phyloP scores from a whole-genome alignment of 2,888 invertebrate species.

The Lasius fuliginosus region DNA sequence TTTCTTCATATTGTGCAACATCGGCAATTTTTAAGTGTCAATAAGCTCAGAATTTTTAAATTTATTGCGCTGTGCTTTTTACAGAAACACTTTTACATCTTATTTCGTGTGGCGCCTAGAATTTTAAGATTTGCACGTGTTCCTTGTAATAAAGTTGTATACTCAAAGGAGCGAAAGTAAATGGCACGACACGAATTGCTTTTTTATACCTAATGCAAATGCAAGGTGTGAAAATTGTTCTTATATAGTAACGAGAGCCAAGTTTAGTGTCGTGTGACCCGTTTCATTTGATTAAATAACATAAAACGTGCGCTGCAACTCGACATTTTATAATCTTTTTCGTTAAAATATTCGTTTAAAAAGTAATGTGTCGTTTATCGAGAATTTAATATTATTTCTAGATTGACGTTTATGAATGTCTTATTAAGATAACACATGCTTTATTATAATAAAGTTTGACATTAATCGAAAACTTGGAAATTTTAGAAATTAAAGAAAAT shows the following conservation, averaged over 20 bases:
- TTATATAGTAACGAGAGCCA: constrained; percentile 55
- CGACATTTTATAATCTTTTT: background rate
- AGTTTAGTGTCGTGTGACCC: constrained; percentile 33
- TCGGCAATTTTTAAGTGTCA: background rate
- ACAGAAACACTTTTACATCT: background rate
- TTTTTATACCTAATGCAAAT: constrained; percentile 37
- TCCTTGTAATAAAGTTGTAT: constrained; percentile 4
- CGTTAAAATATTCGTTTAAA: background rate
- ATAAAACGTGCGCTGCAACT: background rate
- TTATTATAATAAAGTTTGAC: background rate
- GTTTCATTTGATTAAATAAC: constrained; percentile 3
- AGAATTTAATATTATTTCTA: background rate
- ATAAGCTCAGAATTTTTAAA: constrained; percentile 11
- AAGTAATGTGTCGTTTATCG: background rate
- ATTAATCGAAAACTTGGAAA: background rate
- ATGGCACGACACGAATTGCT: background rate
- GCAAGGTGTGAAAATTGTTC: constrained; percentile 2
- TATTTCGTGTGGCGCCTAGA: background rate
- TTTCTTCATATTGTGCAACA: background rate
- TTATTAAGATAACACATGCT: background rate
- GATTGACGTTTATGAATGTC: background rate
- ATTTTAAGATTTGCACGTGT: constrained; percentile 9
- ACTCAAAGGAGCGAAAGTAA: background rate
- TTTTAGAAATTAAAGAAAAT: background rate
- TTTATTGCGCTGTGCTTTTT: constrained; percentile 13